Evolutionary conservation across 2,113 vertebrate genomes (phyloP).

Genomic region (mouse (Mus musculus)): DNA sequence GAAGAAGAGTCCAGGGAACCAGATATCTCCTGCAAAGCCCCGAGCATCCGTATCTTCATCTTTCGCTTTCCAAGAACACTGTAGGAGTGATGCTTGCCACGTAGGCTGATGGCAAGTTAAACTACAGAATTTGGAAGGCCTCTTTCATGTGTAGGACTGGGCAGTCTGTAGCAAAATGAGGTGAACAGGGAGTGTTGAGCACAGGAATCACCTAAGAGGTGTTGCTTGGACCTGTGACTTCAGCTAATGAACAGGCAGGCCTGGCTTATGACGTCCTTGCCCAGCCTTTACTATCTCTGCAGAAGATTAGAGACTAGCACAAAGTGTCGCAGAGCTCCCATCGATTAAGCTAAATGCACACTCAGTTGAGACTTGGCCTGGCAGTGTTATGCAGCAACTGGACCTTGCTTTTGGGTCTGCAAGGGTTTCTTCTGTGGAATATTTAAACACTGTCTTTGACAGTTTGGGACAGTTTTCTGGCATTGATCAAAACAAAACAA

Average conservation of each 20-base stretch:
- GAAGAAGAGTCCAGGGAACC: neutral
- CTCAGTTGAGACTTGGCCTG: neutral
- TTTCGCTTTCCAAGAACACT: neutral
- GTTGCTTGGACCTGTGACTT: neutral
- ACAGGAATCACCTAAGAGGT: neutral
- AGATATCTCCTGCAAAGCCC: neutral
- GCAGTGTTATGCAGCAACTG: neutral
- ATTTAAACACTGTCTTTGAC: neutral
- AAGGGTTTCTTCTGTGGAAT: neutral
- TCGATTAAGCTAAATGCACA: conserved; percentile 59
- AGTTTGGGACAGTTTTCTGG: neutral
- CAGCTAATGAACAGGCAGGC: neutral
- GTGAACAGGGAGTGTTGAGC: neutral
- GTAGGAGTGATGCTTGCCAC: neutral
- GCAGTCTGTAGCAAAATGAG: neutral
- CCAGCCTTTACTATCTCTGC: conserved; percentile 12
- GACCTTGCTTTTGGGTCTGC: neutral
- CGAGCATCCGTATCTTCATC: neutral
- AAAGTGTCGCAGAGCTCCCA: neutral
- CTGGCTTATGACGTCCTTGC: neutral
- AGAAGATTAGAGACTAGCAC: conserved; percentile 18
- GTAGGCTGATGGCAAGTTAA: neutral
- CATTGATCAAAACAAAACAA: neutral
- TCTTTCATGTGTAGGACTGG: neutral
- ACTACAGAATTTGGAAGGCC: neutral